Evolutionary conservation across 2,113 vertebrate genomes (phyloP).

Genomic region (Paracanthobrama guichenoti): DNA sequence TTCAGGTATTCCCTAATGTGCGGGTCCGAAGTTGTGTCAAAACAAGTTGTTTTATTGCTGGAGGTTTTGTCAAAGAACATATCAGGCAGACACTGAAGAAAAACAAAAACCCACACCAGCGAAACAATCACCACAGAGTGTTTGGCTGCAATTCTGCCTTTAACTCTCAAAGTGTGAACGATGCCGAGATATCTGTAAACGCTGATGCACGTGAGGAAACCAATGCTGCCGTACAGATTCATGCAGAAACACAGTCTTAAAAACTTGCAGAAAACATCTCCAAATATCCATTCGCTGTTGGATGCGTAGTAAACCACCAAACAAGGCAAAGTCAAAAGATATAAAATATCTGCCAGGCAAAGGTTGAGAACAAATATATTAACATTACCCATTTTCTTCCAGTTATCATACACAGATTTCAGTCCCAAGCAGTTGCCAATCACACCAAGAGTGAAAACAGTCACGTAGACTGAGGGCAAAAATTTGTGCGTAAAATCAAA

Average conservation of each 20-base stretch:
- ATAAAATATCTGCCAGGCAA: constrained; percentile 78
- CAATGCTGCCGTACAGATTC: constrained; percentile 83
- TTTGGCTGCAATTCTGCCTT: constrained; percentile 67
- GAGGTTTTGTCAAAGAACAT: constrained; percentile 70
- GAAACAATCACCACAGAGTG: constrained; percentile 57
- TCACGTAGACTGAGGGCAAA: constrained; percentile 71
- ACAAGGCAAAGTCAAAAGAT: constrained; percentile 79
- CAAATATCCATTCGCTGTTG: constrained; percentile 73
- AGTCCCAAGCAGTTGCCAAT: constrained; percentile 71
- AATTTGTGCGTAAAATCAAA: constrained; percentile 65
- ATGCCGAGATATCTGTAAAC: constrained; percentile 83
- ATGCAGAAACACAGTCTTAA: constrained; percentile 78
- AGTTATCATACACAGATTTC: constrained; percentile 61
- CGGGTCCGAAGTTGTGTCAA: constrained; percentile 60
- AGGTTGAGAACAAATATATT: constrained; percentile 77
- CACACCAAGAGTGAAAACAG: constrained; percentile 76
- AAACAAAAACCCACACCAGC: constrained; percentile 74
- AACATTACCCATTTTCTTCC: constrained; percentile 60
- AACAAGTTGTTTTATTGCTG: neutral
- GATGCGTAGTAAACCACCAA: constrained; percentile 72
- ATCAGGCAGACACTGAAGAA: constrained; percentile 71
- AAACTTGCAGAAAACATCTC: constrained; percentile 74
- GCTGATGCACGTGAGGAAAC: constrained; percentile 84
- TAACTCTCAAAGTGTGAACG: constrained; percentile 75
- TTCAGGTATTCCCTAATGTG: constrained; percentile 62